A percentile compares a stretch with the other conserved stretches of the same genome.
Evolutionary conservation across 35 echinoderm and acorn worm species (phyloP).

Genomic region (Chiridota heheva): DNA sequence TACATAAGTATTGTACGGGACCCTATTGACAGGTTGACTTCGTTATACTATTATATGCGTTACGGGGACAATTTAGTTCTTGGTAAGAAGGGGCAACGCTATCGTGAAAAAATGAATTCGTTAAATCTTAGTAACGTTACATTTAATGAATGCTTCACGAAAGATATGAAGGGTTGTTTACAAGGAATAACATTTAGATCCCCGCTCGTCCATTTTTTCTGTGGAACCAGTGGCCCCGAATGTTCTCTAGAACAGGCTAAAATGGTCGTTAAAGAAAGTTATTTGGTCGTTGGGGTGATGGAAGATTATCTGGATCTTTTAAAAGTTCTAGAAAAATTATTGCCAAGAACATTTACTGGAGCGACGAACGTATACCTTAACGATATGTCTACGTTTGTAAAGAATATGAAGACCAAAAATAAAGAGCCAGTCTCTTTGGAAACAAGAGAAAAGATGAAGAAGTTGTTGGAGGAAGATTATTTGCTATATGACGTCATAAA

Average conservation of each 20-base stretch:
- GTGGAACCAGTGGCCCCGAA: not conserved
- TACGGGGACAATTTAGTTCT: slow-evolving; percentile 21
- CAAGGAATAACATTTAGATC: not conserved
- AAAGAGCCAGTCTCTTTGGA: slow-evolving; percentile 6
- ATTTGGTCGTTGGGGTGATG: slow-evolving; percentile 19
- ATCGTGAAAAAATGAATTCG: slow-evolving; percentile 3
- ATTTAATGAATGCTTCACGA: slow-evolving; percentile 19
- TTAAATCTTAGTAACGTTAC: not conserved
- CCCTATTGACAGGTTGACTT: slow-evolving; percentile 29
- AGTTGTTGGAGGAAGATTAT: slow-evolving; percentile 5
- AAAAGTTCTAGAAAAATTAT: slow-evolving; percentile 19
- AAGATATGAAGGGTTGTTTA: no score
- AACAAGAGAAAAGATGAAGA: not conserved
- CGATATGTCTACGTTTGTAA: not conserved
- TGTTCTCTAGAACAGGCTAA: not conserved
- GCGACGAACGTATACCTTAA: slow-evolving; percentile 17
- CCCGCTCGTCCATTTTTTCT: slow-evolving; percentile 10
- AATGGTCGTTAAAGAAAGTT: not conserved
- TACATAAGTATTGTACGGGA: slow-evolving; percentile 45
- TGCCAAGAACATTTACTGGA: slow-evolving; percentile 16
- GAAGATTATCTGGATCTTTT: slow-evolving; percentile 15
- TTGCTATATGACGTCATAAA: no score
- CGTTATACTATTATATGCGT: slow-evolving; percentile 36
- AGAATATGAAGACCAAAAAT: slow-evolving; percentile 41
- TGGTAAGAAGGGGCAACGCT: not conserved